Base-by-base conservation (phyloP, 2,888 invertebrate genomes). In the Philhelius pedissequus region DNA sequence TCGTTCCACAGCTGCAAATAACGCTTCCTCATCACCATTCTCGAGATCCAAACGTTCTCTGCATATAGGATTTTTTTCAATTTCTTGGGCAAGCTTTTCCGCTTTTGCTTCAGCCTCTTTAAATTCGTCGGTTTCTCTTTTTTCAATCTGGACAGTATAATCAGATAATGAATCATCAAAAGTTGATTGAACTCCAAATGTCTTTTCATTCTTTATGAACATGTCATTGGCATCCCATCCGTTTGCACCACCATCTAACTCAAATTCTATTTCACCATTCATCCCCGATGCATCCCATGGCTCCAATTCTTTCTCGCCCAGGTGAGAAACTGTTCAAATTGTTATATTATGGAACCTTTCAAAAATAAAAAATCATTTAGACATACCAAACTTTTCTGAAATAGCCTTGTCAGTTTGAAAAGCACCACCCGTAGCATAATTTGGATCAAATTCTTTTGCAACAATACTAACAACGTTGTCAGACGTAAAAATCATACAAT, bases 211-310 rank as follows among this genome's bases (percentile, higher is more conserved):
- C 91, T 96, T 97, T 87, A 95, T 94, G 92, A 99, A 99, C 99
- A 99, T 99, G 88, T 99, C 98, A 91, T 96, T 95, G 2, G 96
- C 96, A 93, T 98, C 97, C 99, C 99, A 99, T 78, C 99, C 99
- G 93, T 98, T 98, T 92, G 95, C 94, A 87, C 94, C 94, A 87
- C 94, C 93, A 89, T 96, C 96, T 76, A 96, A 91, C 88, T 96
- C 96, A 87, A 94, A 92, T 54, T 94, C 94, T 76, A 94, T 93
- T 30, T 94, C 93, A 27, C 93, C 90, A 88, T 93, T 91, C 88
- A 93, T 92, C 13, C 91, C 93, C 52, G 94, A 93, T 13, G 93
- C 93, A 90, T 97, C 97, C 98, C 98, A 98, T 15, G 98, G 98
- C 91, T 98, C 97, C 86, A 98, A 92, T 90, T 97, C 96, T 86